Percentiles rank a stretch among this genome's conserved stretches.
Conservation (phyloP, 2,888 invertebrate species). For the Alentia gelatinosa region DNA sequence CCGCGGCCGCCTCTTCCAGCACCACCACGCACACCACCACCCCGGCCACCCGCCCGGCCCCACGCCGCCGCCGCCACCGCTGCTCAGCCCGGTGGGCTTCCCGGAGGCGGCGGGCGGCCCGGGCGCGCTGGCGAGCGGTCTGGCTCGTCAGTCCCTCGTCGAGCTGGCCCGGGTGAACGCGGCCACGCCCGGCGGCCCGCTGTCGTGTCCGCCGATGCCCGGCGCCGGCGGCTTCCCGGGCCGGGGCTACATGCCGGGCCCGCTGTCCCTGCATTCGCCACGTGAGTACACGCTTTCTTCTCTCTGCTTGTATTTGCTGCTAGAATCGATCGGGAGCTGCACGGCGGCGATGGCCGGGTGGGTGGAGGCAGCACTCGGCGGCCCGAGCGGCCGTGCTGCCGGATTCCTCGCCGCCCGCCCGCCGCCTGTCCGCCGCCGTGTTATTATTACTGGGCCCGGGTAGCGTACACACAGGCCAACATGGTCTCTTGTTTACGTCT, state of each 20-base stretch:
- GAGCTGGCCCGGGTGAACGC: conserved; percentile 45
- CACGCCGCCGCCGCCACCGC: conserved; percentile 2
- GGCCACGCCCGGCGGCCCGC: conserved; percentile 28
- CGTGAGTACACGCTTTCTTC: neutral
- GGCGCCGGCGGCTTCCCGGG: neutral
- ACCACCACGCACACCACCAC: neutral
- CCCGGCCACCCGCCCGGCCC: neutral
- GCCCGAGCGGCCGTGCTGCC: neutral
- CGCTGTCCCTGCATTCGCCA: conserved; percentile 9
- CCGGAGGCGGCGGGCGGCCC: neutral
- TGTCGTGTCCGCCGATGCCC: neutral
- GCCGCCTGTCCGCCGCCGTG: neutral
- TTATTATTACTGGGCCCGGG: neutral
- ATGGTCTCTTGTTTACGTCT: neutral
- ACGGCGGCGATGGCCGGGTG: neutral
- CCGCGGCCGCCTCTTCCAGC: conserved; percentile 46
- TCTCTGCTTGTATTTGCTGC: neutral
- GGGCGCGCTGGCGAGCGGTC: neutral
- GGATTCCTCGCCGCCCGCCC: neutral
- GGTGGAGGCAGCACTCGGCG: neutral
- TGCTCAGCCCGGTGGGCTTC: neutral
- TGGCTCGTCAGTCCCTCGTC: conserved; percentile 35
- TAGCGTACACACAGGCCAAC: neutral
- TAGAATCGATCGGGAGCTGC: neutral
- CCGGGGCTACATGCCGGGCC: neutral